Base-by-base conservation (phyloP, 1,140 invertebrate species). In the Hormaphis cornu region DNA sequence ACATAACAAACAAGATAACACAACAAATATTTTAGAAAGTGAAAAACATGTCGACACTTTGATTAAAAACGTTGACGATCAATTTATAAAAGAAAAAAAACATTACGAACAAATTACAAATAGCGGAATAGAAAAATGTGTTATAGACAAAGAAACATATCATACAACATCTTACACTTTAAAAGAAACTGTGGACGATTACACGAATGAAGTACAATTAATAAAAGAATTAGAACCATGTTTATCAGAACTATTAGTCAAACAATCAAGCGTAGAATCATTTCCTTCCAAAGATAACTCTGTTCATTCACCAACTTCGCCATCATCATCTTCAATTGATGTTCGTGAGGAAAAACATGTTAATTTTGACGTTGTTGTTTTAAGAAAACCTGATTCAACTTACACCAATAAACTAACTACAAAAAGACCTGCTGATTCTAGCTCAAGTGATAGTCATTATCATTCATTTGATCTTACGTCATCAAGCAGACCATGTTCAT, bases 401-500 rank as follows among this genome's bases (percentile, higher is more conserved):
- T 54, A 42, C 18, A 28, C 12, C 1, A 69, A 33, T 86, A 88
- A 75, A 79, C 85, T 24, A 89, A 91, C 78, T 35, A 33, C 61
- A 48, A 66, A 66, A 66, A 46, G 30, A 46, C 61, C 61, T 5
- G 78, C 84, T 24, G 89, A 86, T 77, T 93, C 90, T 0, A 93
- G 90, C 79, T 93, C 91, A n/a, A 84, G 89, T 52, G 90, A 91
- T 73, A 93, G 90, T 77, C 87, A 89, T 73, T 93, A 93, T 77
- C 89, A 91, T 71, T 93, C 90, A 63, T 91, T 90, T 77, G 91
- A 93, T 74, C 86, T 88, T 74, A 86, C 87, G 10, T 82, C 80
- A 18, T 81, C 81, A 30, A 90, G 90, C 78, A 82, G 92, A 74
- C 91, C 91, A 1, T 84, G 88, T 69, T 94, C 91, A 2, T 92